Percentiles rank a stretch among this genome's conserved stretches.
These are phyloP conservation scores for Strigamia maritima DNA, from an alignment of 2,888 invertebrate genomes.

Conservation along the genomic window DNA sequence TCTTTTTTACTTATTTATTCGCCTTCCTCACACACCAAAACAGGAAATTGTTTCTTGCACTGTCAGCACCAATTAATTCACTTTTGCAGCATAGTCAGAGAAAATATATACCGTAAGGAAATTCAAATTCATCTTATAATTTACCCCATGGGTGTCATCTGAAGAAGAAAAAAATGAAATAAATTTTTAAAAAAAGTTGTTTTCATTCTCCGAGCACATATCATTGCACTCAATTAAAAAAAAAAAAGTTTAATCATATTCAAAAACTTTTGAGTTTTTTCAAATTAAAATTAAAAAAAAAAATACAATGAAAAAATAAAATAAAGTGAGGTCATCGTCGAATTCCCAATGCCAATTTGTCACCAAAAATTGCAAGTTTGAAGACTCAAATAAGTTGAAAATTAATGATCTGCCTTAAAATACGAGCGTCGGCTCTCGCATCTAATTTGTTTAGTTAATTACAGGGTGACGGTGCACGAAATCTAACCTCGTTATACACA, in stretches of 20 bases:
- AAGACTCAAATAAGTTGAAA: conserved; percentile 25
- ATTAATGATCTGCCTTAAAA: conserved; percentile 32
- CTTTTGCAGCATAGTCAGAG: not conserved
- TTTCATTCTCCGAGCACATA: not conserved
- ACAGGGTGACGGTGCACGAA: conserved; percentile 34
- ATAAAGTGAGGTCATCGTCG: not conserved
- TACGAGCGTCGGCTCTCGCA: conserved; percentile 23
- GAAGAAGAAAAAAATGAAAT: not conserved
- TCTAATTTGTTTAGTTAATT: conserved; percentile 32
- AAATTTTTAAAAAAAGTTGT: not conserved
- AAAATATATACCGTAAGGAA: not conserved
- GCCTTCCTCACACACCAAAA: not conserved
- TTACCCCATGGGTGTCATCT: not conserved
- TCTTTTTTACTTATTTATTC: not conserved
- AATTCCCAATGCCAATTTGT: conserved; percentile 32
- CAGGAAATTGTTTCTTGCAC: conserved; percentile 15
- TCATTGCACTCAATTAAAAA: not conserved
- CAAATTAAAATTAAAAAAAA: not conserved
- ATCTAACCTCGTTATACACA: conserved; percentile 34
- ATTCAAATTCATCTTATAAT: not conserved
- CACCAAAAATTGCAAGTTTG: conserved; percentile 24
- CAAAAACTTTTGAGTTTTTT: not conserved
- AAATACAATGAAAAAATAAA: not conserved
- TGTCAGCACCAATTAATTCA: conserved; percentile 29
- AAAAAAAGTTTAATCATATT: not conserved